Base-by-base conservation (phyloP, 2,113 vertebrate species). In the Tragelaphus imberbis region DNA sequence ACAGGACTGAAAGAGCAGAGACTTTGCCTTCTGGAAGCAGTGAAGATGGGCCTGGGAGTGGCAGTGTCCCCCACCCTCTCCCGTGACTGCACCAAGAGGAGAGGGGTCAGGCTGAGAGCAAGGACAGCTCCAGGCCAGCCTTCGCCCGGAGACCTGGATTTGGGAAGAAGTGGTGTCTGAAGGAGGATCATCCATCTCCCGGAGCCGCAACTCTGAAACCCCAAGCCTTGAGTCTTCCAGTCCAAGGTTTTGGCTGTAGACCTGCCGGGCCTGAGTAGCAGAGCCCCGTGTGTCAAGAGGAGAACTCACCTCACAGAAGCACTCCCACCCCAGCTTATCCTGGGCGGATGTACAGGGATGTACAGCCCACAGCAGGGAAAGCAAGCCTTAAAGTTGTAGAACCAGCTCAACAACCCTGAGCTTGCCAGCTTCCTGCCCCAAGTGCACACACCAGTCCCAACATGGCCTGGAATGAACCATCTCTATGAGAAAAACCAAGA, bases 351-450 rank as follows among this genome's bases (percentile, higher is more conserved):
- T 33, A n/a, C 7, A 36, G 80, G 63, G 93, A 33, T 87, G 44
- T 71, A 36, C 68, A 55, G 88, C 33, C 86, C 59, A 13, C 25
- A 56, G 25, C 17, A 8, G 56, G 56, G 88, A 95, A 93, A 91
- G 85, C 88, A 65, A 65, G 79, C 21, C 90, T 63, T 49, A 56
- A 80, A 96, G 94, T 93, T 2, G 53, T 1, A 65, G 79, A 93
- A 98, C 97, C 91, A 96, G 97, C 71, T 75, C 19, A 63, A 58
- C 96, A 71, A 65, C 84, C 7, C 93, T 17, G 68, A 80, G 28
- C 56, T 61, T 88, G 96, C 95, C 89, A 94, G 79, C 61, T 88
- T 92, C 95, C 95, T 89, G 97, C 56, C 84, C 84, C 86, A 59
- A 90, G 94, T 84, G 81, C 85, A 94, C 36, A 63, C 89, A 84